Evolutionary conservation across 2,113 vertebrate genomes (phyloP).

Genomic region (Apodemus sylvaticus): DNA sequence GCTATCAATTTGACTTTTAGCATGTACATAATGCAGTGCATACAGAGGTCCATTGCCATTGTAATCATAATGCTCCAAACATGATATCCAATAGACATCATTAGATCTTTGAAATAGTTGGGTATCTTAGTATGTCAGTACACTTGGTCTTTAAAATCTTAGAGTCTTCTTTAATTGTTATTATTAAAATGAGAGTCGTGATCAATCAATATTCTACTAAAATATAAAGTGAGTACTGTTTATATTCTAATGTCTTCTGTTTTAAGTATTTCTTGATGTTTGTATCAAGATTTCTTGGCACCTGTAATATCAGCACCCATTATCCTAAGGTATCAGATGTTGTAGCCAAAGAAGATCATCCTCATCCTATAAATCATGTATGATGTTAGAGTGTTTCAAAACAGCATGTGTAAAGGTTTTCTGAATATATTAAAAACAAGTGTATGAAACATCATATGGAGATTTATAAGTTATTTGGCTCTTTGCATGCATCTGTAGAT

Average conservation of each 20-base stretch:
- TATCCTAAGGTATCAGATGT: not conserved
- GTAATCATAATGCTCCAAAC: not conserved
- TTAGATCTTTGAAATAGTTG: not conserved
- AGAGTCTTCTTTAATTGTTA: not conserved
- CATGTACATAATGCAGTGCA: not conserved
- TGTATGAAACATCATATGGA: not conserved
- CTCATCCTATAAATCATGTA: not conserved
- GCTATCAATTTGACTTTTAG: not conserved
- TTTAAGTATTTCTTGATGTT: not conserved
- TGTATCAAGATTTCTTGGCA: no score
- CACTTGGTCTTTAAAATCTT: not conserved
- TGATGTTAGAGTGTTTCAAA: not conserved
- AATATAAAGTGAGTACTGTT: not conserved
- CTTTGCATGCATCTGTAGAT: not conserved
- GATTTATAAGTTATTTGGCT: not conserved
- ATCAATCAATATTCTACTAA: not conserved
- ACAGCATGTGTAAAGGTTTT: not conserved
- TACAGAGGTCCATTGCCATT: not conserved
- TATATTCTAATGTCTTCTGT: not conserved
- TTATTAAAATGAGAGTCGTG: not conserved
- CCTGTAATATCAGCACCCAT: not conserved
- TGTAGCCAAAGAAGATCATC: not conserved
- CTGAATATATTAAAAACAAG: not conserved
- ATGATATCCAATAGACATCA: not conserved
- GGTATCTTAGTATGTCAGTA: not conserved